Base-by-base conservation (phyloP, 2,888 invertebrate species). In the Psylliodes chrysocephalus region DNA sequence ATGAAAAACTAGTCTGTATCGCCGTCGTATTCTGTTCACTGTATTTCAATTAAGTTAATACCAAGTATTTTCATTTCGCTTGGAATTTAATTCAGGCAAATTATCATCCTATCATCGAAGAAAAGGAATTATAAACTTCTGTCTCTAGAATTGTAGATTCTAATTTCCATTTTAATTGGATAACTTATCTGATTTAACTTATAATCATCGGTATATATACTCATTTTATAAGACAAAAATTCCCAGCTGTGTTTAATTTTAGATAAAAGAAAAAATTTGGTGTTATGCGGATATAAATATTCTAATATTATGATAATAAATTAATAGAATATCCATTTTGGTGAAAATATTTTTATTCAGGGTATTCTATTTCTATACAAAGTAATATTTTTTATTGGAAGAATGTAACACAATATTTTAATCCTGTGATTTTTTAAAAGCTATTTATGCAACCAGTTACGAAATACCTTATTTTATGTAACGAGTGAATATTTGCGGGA, bases 111-210 rank as follows among this genome's bases (percentile, higher is more conserved):
- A 54, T 40, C 22, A 57, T 65, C 47, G 55, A 46, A 57, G 60
- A 56, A 56, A 61, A 56, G 38, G 64, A 64, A 64, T 64, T 56
- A 64, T 57, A 52, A 65, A 65, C 52, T 61, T 60, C 64, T 44
- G 49, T 54, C 44, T 64, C 55, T 55, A 55, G 53, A 60, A 49
- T 42, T 35, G 54, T 42, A 60, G 49, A 53, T 64, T 44, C 47
- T 42, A 49, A 64, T 64, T 64, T 64, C 64, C 64, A 64, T 64
- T 64, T 64, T 60, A 64, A 64, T 64, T 64, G 64, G 49, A 64
- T 64, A 64, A 64, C 64, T 64, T 64, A 64, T 64, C 64, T 51
- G 64, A 64, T 64, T 64, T 55, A 60, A 59, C 64, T 64, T 60
- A 54, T 59, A 59, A 63, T 64, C 54, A 35, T 35, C 49, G 56